These are phyloP conservation scores for Mesopsocus fuscifrons DNA, from an alignment of 2,888 invertebrate species.

Conservation along the genomic window DNA sequence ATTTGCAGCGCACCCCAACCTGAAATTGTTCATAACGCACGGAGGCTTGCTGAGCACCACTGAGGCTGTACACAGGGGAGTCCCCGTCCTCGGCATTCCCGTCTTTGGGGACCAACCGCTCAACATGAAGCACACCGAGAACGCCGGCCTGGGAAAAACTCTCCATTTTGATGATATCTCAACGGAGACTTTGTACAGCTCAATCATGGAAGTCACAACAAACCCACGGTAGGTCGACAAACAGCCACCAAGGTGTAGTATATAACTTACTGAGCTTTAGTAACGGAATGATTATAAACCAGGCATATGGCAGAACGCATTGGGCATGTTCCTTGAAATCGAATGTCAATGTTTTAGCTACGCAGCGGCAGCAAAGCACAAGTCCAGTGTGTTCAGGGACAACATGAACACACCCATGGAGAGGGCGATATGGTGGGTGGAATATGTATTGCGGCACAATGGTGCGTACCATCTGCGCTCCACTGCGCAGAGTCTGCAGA, in stretches of 20 bases:
- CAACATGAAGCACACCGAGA: slow-evolving; percentile 18
- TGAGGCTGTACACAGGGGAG: slow-evolving; percentile 19
- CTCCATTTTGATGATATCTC: slow-evolving; percentile 13
- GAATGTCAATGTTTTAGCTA: not conserved
- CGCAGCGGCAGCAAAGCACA: not conserved
- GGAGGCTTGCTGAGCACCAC: slow-evolving; percentile 20
- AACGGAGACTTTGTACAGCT: slow-evolving; percentile 15
- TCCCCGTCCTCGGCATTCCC: slow-evolving; percentile 21
- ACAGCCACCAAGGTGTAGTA: too few species aligned
- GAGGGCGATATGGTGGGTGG: slow-evolving; percentile 12
- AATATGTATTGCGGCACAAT: slow-evolving; percentile 12
- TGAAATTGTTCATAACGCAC: slow-evolving; percentile 20
- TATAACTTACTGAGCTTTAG: too few species aligned
- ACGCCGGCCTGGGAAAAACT: slow-evolving; percentile 10
- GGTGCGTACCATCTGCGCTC: slow-evolving; percentile 9
- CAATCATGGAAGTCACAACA: slow-evolving; percentile 16
- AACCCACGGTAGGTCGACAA: slow-evolving; percentile 16
- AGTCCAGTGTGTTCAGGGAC: not conserved
- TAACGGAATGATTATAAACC: too few species aligned
- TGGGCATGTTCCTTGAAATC: too few species aligned
- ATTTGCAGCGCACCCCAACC: slow-evolving; percentile 19
- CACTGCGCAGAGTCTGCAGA: not conserved
- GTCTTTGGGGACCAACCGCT: slow-evolving; percentile 20
- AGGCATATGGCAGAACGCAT: not conserved
- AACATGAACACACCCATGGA: not conserved